Evolutionary conservation across 2,888 invertebrate species (phyloP).

Genomic region (Monochamus alternatus): DNA sequence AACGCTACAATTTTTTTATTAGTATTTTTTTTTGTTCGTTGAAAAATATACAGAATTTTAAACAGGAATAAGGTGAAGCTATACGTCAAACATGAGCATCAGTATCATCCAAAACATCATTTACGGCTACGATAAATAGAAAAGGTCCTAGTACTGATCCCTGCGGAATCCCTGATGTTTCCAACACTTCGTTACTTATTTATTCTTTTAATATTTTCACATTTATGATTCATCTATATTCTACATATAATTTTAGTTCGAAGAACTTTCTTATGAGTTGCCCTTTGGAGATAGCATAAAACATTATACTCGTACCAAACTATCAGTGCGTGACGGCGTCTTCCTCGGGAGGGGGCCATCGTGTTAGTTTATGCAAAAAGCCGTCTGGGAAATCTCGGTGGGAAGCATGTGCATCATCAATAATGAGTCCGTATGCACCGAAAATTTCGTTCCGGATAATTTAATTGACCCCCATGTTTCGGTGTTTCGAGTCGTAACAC

Average conservation of each 20-base stretch:
- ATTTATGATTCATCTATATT: slow-evolving; percentile 3
- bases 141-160: too few species aligned
- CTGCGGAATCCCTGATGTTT: too few species aligned
- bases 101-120: too few species aligned
- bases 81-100: too few species aligned
- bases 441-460: slow-evolving; percentile 42
- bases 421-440: slow-evolving; percentile 40
- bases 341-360: slow-evolving; percentile 3
- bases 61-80: too few species aligned
- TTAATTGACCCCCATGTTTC: slow-evolving; percentile 37
- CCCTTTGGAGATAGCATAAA: not conserved
- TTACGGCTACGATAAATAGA: too few species aligned
- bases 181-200: too few species aligned
- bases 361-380: slow-evolving; percentile 20
- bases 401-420: slow-evolving; percentile 38
- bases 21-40: too few species aligned
- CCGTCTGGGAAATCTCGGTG: slow-evolving; percentile 34
- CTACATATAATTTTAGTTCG: not conserved
- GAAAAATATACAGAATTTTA: too few species aligned
- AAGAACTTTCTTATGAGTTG: slow-evolving; percentile 3
- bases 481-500: not conserved
- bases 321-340: slow-evolving; percentile 19
- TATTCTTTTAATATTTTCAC: not conserved
- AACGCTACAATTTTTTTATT: too few species aligned
- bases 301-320: not conserved